Percentiles rank a stretch among this genome's conserved stretches.
phyloP scores from a whole-genome alignment of 2,888 invertebrate genomes.

The Gnatocerus cornutus region DNA sequence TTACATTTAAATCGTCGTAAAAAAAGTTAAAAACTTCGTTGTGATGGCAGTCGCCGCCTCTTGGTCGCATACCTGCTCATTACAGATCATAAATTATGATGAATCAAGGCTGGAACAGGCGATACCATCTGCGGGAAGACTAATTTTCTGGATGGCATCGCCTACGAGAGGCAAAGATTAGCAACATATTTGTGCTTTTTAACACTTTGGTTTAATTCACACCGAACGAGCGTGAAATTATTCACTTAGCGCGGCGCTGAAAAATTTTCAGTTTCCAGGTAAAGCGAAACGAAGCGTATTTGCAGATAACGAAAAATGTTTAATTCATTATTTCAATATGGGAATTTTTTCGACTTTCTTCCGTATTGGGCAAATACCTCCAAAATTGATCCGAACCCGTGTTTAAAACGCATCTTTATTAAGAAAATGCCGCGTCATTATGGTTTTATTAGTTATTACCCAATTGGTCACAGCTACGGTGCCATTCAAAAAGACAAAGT shows the following conservation, averaged over 20 bases:
- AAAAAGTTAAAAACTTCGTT: slow-evolving; percentile 35
- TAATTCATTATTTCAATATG: too few species aligned
- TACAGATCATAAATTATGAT: slow-evolving; percentile 48
- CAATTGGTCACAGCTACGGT: slow-evolving; percentile 13
- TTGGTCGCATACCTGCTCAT: slow-evolving; percentile 46
- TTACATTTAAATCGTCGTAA: slow-evolving; percentile 40
- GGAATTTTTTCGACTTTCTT: too few species aligned
- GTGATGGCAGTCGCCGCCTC: slow-evolving; percentile 39
- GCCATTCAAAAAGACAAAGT: slow-evolving; percentile 14
- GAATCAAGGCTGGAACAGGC: slow-evolving; percentile 41
- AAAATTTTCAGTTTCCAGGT: too few species aligned
- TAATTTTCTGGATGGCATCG: slow-evolving; percentile 36
- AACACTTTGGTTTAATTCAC: neutral
- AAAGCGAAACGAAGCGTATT: too few species aligned
- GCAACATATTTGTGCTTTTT: slow-evolving; percentile 8
- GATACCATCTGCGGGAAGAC: slow-evolving; percentile 40
- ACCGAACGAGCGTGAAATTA: neutral
- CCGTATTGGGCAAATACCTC: too few species aligned
- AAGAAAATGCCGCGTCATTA: slow-evolving; percentile 26
- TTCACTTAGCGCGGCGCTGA: too few species aligned
- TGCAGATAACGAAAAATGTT: too few species aligned
- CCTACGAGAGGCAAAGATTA: slow-evolving; percentile 30
- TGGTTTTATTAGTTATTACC: slow-evolving; percentile 8
- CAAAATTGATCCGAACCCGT: too few species aligned
- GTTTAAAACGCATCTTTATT: slow-evolving; percentile 8